Evolutionary conservation across 1,140 invertebrate genomes (phyloP), one percentile per base, ranked within the genome.

Genomic region (Cydia splendana): DNA sequence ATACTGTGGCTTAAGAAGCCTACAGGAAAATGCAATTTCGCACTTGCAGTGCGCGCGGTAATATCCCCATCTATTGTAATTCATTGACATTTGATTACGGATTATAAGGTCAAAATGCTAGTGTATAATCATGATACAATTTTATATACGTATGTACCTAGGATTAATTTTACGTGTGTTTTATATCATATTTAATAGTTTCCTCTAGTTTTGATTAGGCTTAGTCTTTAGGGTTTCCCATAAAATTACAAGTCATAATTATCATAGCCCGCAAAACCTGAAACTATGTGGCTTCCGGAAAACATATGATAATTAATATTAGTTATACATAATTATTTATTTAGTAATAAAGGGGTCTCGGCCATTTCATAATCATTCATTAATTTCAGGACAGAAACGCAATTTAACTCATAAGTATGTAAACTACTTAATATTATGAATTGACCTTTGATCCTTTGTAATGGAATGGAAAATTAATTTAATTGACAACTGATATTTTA

Each of bases 71-170:
- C 78, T 83, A 78, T 76, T 78, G 74, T 80, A 79, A 87, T 83
- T 85, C 84, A 87, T 82, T 75, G 80, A 71, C 75, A 78, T 85
- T 86, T 83, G 79, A 84, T 86, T 83, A 76, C 80, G 74, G 82
- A 86, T 84, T 82, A 83, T 79, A 76, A 75, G 78, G 81, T 86
- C 80, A 82, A 82, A 80, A 80, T 82, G 81, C 38, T 81, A 81
- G 69, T 78, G 57, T 24, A 2, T 24, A 24, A 24, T 24, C 80
- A 80, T 78, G 76, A 77, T 65, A 75, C 51, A 67, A 79, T 71
- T 71, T 75, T 75, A 82, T 81, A 82, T 82, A 80, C 74, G 48
- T 75, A 34, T 76, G 57, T 75, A 34, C 77, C 18, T 78, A 67
- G 75, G 78, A 83, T 84, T 80, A 77, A 75, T 78, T 79, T 79